Conservation (phyloP, 2,797 vertebrate genomes). For the Crocidura indochinensis region DNA sequence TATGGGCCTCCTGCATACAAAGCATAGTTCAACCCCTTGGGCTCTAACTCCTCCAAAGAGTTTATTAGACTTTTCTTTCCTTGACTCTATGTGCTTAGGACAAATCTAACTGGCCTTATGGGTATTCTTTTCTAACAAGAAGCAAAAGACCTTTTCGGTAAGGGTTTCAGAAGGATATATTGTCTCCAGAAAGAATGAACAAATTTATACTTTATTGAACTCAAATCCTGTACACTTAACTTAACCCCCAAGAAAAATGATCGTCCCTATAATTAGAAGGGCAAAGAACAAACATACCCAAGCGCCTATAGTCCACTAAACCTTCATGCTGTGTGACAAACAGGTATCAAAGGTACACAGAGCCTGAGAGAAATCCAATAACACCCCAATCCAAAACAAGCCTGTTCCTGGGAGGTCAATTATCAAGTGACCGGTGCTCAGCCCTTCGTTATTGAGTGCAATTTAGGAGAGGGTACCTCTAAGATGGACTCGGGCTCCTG, state of each 20-base stretch:
- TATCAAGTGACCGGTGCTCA: not conserved
- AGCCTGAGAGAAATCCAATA: slow-evolving; percentile 55
- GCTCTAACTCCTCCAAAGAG: too few relatives aligned
- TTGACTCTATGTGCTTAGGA: not conserved
- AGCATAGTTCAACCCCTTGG: too few relatives aligned
- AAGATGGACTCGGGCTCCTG: not conserved
- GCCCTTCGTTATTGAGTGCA: not conserved
- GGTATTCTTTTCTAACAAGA: slow-evolving; percentile 52
- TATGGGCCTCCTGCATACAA: too few relatives aligned
- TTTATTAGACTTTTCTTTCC: not conserved
- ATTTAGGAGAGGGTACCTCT: slow-evolving; percentile 10
- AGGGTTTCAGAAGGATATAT: slow-evolving; percentile 39
- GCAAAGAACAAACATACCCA: slow-evolving; percentile 19
- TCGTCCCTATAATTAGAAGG: slow-evolving; percentile 61
- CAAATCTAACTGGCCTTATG: not conserved
- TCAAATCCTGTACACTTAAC: slow-evolving; percentile 53
- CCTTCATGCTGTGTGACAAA: slow-evolving; percentile 57
- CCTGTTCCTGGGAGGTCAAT: not conserved
- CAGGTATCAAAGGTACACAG: not conserved
- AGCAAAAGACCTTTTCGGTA: slow-evolving; percentile 55
- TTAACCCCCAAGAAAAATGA: slow-evolving; percentile 63
- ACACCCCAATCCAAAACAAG: slow-evolving; percentile 1
- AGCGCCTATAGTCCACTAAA: slow-evolving; percentile 29
- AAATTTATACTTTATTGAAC: slow-evolving; percentile 27
- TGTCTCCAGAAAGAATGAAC: slow-evolving; percentile 61